Conservation (phyloP, 2,113 vertebrate genomes). For the Mohoua ochrocephala region DNA sequence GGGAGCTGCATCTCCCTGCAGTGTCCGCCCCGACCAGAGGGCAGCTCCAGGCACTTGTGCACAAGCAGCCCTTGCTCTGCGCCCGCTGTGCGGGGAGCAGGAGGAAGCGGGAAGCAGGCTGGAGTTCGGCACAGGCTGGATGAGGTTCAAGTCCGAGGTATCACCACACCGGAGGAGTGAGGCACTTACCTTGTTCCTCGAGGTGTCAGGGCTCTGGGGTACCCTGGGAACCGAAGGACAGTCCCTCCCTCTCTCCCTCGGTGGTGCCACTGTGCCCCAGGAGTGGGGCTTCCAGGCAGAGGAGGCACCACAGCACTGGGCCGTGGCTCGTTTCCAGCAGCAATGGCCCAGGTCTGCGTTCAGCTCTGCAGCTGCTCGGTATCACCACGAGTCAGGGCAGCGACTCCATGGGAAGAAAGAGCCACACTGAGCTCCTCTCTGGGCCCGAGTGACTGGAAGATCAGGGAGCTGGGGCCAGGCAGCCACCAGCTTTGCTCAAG, state of each 20-base stretch:
- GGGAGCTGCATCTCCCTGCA: neutral
- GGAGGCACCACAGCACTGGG: neutral
- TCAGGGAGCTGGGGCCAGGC: neutral
- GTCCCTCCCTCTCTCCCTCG: neutral
- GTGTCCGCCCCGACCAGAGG: neutral
- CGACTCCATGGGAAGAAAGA: fast-evolving
- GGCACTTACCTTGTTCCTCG: neutral
- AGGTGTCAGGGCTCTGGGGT: neutral
- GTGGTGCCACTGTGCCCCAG: neutral
- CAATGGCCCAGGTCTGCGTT: fast-evolving
- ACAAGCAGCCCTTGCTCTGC: neutral
- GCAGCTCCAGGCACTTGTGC: neutral
- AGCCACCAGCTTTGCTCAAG: neutral
- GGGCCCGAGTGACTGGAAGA: neutral
- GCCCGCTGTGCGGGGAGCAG: fast-evolving
- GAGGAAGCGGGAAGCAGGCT: neutral
- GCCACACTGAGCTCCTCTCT: neutral
- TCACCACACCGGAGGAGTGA: fast-evolving
- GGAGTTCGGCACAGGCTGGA: neutral
- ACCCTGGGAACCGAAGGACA: neutral
- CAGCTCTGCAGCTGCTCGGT: neutral
- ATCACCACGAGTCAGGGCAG: fast-evolving
- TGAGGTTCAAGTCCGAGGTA: neutral
- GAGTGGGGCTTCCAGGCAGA: neutral
- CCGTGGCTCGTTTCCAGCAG: neutral